These are phyloP conservation scores for human (Homo sapiens) DNA, from an alignment of 2,113 vertebrate species.

Conservation along the genomic window DNA sequence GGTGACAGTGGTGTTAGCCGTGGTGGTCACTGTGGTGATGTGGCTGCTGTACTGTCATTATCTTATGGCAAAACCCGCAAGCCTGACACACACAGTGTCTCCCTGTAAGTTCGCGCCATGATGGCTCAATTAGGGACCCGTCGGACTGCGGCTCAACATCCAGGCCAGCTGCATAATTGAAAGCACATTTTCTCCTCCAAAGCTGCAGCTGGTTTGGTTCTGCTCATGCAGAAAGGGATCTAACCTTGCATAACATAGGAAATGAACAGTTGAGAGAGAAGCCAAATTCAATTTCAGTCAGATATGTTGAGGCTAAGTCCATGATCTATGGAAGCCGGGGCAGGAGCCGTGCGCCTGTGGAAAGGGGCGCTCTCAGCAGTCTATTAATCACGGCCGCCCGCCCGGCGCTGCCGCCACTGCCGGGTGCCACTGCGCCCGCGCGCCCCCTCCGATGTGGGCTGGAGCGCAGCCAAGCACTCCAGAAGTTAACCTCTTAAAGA, in stretches of 20 bases:
- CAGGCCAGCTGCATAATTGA: conserved; percentile 89
- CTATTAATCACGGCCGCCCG: conserved; percentile 88
- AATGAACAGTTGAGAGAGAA: conserved; percentile 93
- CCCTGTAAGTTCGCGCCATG: conserved; percentile 81
- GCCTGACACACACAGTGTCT: conserved; percentile 80
- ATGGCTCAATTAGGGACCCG: conserved; percentile 88
- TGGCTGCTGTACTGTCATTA: conserved; percentile 42
- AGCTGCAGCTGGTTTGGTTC: conserved; percentile 92
- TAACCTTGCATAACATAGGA: conserved; percentile 93
- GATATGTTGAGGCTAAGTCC: conserved; percentile 90
- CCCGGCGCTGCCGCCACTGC: conserved; percentile 68
- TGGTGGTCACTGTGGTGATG: background rate
- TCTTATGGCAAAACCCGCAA: conserved; percentile 64
- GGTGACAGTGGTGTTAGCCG: background rate
- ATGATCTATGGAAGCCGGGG: conserved; percentile 88
- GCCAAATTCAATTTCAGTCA: conserved; percentile 94
- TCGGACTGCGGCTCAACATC: conserved; percentile 83
- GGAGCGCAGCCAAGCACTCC: conserved; percentile 86
- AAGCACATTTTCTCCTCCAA: conserved; percentile 89
- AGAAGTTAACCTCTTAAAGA: conserved; percentile 91
- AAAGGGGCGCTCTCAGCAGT: conserved; percentile 88
- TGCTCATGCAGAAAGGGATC: conserved; percentile 92
- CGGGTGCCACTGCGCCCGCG: conserved; percentile 77
- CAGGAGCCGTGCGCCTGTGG: conserved; percentile 84
- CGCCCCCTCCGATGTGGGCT: conserved; percentile 78